Evolutionary conservation across 2,797 vertebrate species (phyloP).

Genomic region (Micrastur ruficollis): DNA sequence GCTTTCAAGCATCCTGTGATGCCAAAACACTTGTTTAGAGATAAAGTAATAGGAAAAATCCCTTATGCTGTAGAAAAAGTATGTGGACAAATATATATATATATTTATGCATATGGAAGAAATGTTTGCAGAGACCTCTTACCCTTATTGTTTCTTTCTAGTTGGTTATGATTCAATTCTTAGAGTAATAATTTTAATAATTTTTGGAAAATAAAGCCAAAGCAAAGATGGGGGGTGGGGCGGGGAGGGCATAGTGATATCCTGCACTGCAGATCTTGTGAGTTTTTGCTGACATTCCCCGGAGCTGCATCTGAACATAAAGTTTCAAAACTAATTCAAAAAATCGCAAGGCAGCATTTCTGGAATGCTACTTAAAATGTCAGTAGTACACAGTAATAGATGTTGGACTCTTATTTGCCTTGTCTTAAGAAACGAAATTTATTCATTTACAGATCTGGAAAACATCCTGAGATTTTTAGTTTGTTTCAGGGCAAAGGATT

Average conservation of each 20-base stretch:
- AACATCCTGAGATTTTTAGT: not conserved
- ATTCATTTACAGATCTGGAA: not conserved
- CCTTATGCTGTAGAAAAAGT: not conserved
- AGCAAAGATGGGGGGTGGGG: not conserved
- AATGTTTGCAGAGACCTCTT: not conserved
- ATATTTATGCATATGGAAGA: not conserved
- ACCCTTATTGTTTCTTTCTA: not conserved
- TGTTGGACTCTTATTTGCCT: not conserved
- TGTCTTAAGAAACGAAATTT: not conserved
- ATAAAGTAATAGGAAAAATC: not conserved
- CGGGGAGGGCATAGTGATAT: rapidly evolving
- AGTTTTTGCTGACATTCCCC: not conserved
- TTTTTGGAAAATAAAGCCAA: not conserved
- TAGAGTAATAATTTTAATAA: not conserved
- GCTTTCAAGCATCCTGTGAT: not conserved
- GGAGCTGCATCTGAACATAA: not conserved
- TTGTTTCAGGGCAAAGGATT: not conserved
- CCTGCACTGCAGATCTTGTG: not conserved
- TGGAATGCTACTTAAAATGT: not conserved
- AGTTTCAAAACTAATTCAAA: not conserved
- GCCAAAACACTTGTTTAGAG: not conserved
- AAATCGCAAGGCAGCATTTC: not conserved
- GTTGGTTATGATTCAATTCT: not conserved
- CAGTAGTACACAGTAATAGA: not conserved
- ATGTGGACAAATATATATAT: not conserved